Conservation (phyloP, 2,888 invertebrate genomes). For the Ochropacha duplaris region DNA sequence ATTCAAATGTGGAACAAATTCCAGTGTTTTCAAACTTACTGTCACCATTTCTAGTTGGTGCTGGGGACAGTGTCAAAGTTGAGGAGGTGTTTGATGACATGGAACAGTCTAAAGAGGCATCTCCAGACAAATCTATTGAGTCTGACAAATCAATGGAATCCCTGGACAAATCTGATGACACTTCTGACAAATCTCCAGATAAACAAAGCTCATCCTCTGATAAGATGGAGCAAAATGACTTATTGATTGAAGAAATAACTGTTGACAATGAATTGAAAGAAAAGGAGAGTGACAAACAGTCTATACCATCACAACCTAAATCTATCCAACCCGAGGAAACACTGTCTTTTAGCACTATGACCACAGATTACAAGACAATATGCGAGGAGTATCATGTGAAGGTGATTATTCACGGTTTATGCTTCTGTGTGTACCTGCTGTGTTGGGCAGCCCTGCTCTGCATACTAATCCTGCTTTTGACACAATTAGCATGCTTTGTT, state of each 20-base stretch:
- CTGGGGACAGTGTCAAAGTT: constrained; percentile 50
- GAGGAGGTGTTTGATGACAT: constrained; percentile 53
- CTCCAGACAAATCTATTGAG: constrained; percentile 29
- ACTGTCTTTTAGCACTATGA: constrained; percentile 81
- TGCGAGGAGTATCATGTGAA: constrained; percentile 87
- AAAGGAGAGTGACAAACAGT: constrained; percentile 42
- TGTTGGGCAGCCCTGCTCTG: constrained; percentile 27
- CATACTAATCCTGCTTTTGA: constrained; percentile 40
- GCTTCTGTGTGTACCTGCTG: constrained; percentile 39
- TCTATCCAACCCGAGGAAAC: constrained; percentile 66
- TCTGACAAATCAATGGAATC: background rate
- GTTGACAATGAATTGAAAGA: constrained; percentile 56
- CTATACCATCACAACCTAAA: constrained; percentile 58
- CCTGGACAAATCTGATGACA: constrained; percentile 3
- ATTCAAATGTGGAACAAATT: constrained; percentile 49
- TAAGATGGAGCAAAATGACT: constrained; percentile 62
- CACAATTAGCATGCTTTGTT: constrained; percentile 48
- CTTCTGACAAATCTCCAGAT: constrained; percentile 35
- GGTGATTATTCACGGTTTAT: constrained; percentile 58
- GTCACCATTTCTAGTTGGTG: constrained; percentile 68
- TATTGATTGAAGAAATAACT: constrained; percentile 68
- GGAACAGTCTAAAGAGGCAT: constrained; percentile 30
- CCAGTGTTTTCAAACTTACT: constrained; percentile 65
- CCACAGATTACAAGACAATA: constrained; percentile 88
- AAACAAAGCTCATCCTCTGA: constrained; percentile 53